phyloP scores from a whole-genome alignment of 1,140 invertebrate genomes.

The Lepidurus packardi region DNA sequence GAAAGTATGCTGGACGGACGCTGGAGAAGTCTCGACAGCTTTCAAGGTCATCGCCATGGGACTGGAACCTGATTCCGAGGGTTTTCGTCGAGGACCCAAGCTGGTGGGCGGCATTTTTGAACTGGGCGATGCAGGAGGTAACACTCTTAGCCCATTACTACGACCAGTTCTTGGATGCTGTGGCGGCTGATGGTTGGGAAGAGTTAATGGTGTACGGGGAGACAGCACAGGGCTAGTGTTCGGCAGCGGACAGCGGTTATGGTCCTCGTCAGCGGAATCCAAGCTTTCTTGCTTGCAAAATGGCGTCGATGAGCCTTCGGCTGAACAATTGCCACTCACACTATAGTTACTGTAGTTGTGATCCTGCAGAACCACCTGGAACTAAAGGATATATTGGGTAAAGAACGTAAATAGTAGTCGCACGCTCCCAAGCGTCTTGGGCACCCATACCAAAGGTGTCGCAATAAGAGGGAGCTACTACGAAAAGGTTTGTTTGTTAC shows the following conservation, averaged over 20 bases:
- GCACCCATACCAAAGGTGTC: constrained; percentile 6
- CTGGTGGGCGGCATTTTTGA: constrained; percentile 3
- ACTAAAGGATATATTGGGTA: constrained; percentile 40
- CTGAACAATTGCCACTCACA: constrained; percentile 6
- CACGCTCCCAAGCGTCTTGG: background rate
- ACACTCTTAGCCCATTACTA: constrained; percentile 33
- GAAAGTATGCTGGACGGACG: background rate
- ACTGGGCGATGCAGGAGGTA: background rate
- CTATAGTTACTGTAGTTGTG: constrained; percentile 77
- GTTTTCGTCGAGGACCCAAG: background rate
- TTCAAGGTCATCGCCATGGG: constrained; percentile 13
- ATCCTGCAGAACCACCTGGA: constrained; percentile 67
- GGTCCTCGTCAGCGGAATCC: constrained; percentile 40
- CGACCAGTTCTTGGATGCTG: constrained; percentile 39
- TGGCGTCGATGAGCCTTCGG: constrained; percentile 50
- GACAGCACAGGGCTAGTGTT: constrained; percentile 29
- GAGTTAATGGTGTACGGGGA: constrained; percentile 33
- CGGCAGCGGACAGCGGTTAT: constrained; percentile 38
- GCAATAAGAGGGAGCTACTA: constrained; percentile 18
- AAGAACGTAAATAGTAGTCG: background rate
- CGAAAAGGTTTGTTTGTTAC: background rate
- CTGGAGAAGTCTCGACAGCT: background rate
- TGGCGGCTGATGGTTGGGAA: constrained; percentile 30
- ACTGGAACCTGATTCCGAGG: background rate
- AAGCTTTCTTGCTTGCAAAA: constrained; percentile 42